Evolutionary conservation across 2,113 vertebrate species (phyloP).

Genomic region (Sula dactylatra): DNA sequence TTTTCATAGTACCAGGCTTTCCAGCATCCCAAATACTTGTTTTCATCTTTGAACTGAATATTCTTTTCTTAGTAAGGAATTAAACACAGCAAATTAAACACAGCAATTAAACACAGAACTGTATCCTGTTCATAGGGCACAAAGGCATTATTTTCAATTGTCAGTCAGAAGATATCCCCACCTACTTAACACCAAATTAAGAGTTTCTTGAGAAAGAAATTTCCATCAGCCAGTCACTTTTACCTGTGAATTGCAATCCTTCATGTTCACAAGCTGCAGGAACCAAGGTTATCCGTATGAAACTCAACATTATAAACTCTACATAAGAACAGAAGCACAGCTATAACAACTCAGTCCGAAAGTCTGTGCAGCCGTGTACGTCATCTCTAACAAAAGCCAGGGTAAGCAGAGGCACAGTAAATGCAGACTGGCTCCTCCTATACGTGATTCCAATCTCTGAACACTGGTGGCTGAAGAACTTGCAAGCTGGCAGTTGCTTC

Average conservation of each 20-base stretch:
- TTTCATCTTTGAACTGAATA: background rate
- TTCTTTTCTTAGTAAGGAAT: background rate
- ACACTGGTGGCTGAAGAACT: background rate
- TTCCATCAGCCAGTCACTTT: background rate
- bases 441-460: background rate
- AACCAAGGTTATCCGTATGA: background rate
- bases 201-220: background rate
- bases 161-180: background rate
- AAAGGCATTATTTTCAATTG: background rate
- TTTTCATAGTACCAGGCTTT: background rate
- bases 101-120: background rate
- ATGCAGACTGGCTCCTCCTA: background rate
- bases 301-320: background rate
- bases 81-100: background rate
- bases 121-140: background rate
- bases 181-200: background rate
- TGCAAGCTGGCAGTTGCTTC: background rate
- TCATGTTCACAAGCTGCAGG: background rate
- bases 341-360: background rate
- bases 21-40: background rate
- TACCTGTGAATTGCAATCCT: background rate
- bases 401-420: background rate
- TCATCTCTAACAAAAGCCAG: background rate
- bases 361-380: background rate
- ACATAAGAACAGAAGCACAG: background rate